Evolutionary conservation across 2,797 vertebrate species (phyloP), one percentile per base, ranked within the genome.

Genomic region (Sebastes alutus): DNA sequence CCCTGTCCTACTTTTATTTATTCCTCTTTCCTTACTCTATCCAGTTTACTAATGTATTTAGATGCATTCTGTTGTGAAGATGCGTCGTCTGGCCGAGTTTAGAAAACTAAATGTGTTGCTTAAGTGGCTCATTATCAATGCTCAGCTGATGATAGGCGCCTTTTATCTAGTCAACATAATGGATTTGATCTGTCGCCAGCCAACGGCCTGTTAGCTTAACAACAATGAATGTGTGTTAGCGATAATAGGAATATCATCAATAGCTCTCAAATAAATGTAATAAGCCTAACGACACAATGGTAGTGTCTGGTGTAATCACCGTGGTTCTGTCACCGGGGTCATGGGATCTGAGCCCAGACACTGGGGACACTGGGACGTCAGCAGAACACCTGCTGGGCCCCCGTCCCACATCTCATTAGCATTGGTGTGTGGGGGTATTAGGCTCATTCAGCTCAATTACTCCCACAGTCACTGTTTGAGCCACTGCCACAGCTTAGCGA

Each of bases 361-460:
- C 54, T 23, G 49, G 81, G 54, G 80, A 87, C 64, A 22, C 69
- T 65, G 75, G 77, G 86, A 87, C 35, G 42, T 80, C 55, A 78
- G 77, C 77, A 61, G 63, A 72, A 82, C 88, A 91, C 90, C 87
- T 85, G 86, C 89, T 89, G 86, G 72, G 73, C 62, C 71, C 82
- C 72, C 42, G 46, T 92, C 88, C 72, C 86, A 77, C 80, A 85
- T 88, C 86, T 93, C 90, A 92, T 95, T 95, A 94, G 87, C 77
- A 82, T 83, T 87, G 88, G 84, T 91, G 85, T 81, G 74, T 71
- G 52, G 82, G 46, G 4, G 46, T 79, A 90, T 90, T 89, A 89
- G 84, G 88, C 89, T 93, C 90, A 94, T 94, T 95, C 93, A 88
- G 90, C 88, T 95, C 92, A 92, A 93, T 96, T 94, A 91, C 90